Percentiles rank a stretch among this genome's conserved stretches.
These are phyloP conservation scores for Oreochromis niloticus DNA, from an alignment of 2,113 vertebrate species.

Conservation along the genomic window DNA sequence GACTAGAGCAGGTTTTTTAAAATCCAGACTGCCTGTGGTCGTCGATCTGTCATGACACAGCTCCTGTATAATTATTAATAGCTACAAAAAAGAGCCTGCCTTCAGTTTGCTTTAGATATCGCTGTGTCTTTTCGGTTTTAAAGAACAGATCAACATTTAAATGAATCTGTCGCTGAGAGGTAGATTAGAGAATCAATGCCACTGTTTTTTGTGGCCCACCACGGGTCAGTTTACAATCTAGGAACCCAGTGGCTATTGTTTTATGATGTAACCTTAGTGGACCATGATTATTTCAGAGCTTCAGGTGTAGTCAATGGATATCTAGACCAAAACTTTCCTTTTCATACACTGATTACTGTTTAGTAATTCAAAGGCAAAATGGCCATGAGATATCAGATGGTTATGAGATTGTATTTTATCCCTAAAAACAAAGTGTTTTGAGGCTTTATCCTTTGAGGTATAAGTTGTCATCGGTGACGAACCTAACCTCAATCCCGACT, in stretches of 20 bases:
- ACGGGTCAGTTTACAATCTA: not conserved
- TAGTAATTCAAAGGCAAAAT: not conserved
- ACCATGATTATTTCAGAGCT: not conserved
- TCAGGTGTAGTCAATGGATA: not conserved
- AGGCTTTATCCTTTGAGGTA: not conserved
- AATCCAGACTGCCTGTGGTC: not conserved
- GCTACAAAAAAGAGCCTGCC: not conserved
- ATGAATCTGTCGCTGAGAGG: not conserved
- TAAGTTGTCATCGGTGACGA: not conserved
- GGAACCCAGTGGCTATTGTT: not conserved
- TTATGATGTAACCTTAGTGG: not conserved
- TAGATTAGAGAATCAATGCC: not conserved
- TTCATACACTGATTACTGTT: not conserved
- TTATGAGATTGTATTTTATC: not conserved
- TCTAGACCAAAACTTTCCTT: not conserved
- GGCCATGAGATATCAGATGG: not conserved
- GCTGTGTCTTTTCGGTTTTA: not conserved
- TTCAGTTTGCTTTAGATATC: not conserved
- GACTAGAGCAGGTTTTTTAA: not conserved
- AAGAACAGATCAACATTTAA: not conserved
- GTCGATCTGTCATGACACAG: not conserved
- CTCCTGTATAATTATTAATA: not conserved
- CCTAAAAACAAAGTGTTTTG: too few species aligned
- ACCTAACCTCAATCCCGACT: not conserved
- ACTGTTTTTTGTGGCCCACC: not conserved